Evolutionary conservation across 2,113 vertebrate genomes (phyloP).

Genomic region (Vulpes ferrilata): DNA sequence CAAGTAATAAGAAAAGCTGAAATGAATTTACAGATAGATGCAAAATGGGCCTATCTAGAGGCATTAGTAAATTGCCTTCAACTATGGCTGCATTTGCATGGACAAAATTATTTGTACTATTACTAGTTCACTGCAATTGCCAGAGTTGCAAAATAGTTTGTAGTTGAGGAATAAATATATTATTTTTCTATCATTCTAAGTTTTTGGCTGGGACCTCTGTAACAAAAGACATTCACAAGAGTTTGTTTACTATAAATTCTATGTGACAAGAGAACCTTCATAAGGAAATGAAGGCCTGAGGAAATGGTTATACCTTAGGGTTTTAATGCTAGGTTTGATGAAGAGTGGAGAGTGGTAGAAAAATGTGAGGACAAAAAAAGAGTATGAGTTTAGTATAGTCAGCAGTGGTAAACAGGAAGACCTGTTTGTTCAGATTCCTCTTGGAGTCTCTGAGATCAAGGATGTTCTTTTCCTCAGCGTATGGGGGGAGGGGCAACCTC

Average conservation of each 20-base stretch:
- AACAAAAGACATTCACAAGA: background rate
- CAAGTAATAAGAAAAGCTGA: background rate
- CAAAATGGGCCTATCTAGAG: background rate
- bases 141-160: conserved; percentile 50
- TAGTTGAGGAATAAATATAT: background rate
- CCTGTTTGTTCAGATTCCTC: background rate
- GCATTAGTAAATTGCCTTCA: background rate
- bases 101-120: background rate
- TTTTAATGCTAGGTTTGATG: background rate
- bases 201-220: background rate
- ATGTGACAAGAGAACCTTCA: background rate
- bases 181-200: background rate
- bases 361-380: background rate
- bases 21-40: conserved; percentile 26
- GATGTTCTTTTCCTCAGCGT: background rate
- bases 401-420: background rate
- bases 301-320: background rate
- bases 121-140: conserved; percentile 31
- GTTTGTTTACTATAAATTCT: background rate
- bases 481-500: background rate
- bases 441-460: background rate
- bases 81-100: background rate
- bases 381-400: background rate
- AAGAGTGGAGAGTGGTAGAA: background rate
- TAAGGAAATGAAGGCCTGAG: background rate